Base-by-base conservation (phyloP, 1,140 invertebrate species). In the Sycophila sp. region DNA sequence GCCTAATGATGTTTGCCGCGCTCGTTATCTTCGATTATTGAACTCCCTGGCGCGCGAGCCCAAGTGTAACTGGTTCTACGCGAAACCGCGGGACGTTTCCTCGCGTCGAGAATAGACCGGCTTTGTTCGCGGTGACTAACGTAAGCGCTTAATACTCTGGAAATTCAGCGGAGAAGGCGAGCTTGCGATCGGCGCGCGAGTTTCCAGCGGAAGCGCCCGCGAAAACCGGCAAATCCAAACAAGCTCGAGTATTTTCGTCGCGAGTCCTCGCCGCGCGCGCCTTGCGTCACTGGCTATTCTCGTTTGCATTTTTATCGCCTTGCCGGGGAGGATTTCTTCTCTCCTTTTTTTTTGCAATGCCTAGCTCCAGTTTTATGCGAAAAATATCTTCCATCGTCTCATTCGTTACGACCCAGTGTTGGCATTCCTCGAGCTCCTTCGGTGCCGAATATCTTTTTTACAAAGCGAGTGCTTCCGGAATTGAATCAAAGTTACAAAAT, bases 201-300 rank as follows among this genome's bases (percentile, higher is more conserved):
- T 49, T 19, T 49, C 3, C 30, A 19, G 11, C 15, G 34, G n/a
- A n/a, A n/a, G n/a, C 30, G 8, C 32, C 4, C 34, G 8, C 49
- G 15, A 15, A 22, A 2, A 30, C 17, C 13, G 53, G 42, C 42
- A 42, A 69, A 53, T 63, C 55, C 49, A 69, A 69, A 62, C 67
- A 62, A 32, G 24, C 32, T 34, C 67, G 67, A 34, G n/a, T 47
- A 59, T 59, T 45, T 59, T 22, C 42, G 55, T 59, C 51, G 15
- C 36, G 34, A 22, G 28, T 28, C 6, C 45, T 19, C 2, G 22
- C 28, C 49, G 10, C 58, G 7, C 10, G 5, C 60, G 73, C 51
- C 72, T 77, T 75, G 75, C 77, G 76, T 78, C 77, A 77, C 55
- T 34, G 36, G 75, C 73, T 78, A 76, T 78, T 78, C 76, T 76